Evolutionary conservation across 2,113 vertebrate species (phyloP), one percentile per base, ranked within the genome.

Genomic region (Chiloscyllium plagiosum): DNA sequence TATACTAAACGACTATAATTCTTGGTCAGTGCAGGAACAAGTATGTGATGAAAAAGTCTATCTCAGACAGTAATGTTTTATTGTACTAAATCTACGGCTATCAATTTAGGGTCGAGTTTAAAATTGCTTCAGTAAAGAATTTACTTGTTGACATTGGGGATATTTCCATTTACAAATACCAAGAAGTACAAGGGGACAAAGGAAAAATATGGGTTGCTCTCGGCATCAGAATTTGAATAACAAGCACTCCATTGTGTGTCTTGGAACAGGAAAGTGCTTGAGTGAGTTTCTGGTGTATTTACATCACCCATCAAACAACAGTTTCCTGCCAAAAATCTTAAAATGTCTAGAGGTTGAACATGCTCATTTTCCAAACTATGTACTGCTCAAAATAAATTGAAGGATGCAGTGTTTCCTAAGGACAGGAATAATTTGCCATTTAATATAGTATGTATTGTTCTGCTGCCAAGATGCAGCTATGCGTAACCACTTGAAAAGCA

Each of bases 1-100:
- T 22, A 93, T 61, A 68, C 26, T 94, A 37, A 70, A 68, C 19
- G n/a, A 94, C 65, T 94, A 69, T 94, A 94, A 92, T 15, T 94
- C 2, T 68, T 94, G 93, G 17, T 94, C 92, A 94, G 20, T 70
- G 37, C 42, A 50, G 26, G 7, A 4, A 89, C 42, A 56, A 85
- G 47, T 56, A 50, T 26, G 42, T 89, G 52, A 56, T 89, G 29
- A 50, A 56, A 87, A 87, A 13, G 68, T 15, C 37, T 47, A 29
- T 70, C 93, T 70, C 37, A 70, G 47, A 70, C 68, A 94, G 19
- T 70, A 66, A 12, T 70, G 20, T 20, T 22, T 50, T 26, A 94
- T 70, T 94, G 20, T 94, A 42, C 22, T 19, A 70, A 70, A 94
- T 94, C 37, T 42, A 50, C 70, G 37, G 2, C 65, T 2, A 69